phyloP scores from a whole-genome alignment of 2,113 vertebrate species.

The Campylomormyrus numenius region DNA sequence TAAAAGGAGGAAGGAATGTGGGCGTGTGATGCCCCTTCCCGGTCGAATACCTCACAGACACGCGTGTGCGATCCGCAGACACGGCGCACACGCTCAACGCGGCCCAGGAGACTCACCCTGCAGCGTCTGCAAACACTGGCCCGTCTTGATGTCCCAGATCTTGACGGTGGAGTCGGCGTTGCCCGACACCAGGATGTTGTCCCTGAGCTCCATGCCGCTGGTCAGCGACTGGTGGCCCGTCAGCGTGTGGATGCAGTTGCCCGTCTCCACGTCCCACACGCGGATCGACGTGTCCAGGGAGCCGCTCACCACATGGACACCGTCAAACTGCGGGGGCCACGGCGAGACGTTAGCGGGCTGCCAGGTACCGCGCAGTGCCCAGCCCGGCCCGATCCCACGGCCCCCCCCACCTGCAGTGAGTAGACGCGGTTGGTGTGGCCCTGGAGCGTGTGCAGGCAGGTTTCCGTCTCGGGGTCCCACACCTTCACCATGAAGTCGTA shows the following conservation, averaged over 20 bases:
- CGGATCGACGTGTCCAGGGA: conserved; percentile 96
- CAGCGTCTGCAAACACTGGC: conserved; percentile 98
- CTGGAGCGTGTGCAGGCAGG: conserved; percentile 97
- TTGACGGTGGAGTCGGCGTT: conserved; percentile 98
- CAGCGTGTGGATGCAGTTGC: conserved; percentile 97
- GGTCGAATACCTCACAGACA: neutral
- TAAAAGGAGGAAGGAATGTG: neutral
- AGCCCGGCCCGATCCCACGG: neutral
- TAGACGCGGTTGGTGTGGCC: conserved; percentile 99
- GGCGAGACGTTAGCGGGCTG: neutral
- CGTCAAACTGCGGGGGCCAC: conserved; percentile 73
- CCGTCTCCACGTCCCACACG: conserved; percentile 98
- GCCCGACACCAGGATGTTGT: conserved; percentile 97
- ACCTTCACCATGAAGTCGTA: conserved; percentile 99
- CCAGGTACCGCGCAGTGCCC: neutral
- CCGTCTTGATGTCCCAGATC: conserved; percentile 99
- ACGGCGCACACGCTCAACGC: neutral
- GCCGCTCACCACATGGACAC: conserved; percentile 95
- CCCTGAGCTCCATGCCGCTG: conserved; percentile 98
- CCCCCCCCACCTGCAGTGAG: conserved; percentile 71
- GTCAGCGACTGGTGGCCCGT: conserved; percentile 98
- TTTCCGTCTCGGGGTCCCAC: conserved; percentile 98
- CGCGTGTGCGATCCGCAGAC: neutral
- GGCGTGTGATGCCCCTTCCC: neutral
- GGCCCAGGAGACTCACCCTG: conserved; percentile 71